These are phyloP conservation scores for Orthonyx spaldingii DNA, from an alignment of 2,113 vertebrate genomes.

Conservation along the genomic window DNA sequence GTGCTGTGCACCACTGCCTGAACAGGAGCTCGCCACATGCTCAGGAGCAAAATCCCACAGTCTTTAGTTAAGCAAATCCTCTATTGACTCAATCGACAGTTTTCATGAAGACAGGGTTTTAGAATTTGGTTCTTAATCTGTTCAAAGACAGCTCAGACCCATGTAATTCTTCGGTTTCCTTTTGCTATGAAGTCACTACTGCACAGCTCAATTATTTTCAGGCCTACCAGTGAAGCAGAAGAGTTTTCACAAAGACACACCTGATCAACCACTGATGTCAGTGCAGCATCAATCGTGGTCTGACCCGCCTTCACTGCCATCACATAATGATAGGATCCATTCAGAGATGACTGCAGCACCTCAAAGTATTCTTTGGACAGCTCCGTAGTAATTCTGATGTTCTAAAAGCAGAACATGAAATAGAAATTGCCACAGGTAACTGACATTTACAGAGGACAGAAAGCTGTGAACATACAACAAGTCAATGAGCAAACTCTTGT, in stretches of 20 bases:
- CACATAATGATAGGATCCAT: constrained; percentile 86
- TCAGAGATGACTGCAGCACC: constrained; percentile 82
- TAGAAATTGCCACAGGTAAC: neutral
- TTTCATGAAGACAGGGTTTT: neutral
- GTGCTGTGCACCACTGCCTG: neutral
- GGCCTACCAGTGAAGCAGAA: neutral
- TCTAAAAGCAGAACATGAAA: constrained; percentile 68
- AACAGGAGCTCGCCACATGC: neutral
- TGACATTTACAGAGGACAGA: neutral
- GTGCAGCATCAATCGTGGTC: constrained; percentile 76
- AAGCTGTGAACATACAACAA: neutral
- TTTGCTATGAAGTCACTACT: neutral
- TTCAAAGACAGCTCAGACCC: neutral
- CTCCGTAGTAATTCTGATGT: constrained; percentile 78
- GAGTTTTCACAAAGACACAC: constrained; percentile 62
- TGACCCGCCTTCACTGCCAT: constrained; percentile 80
- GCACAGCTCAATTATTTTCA: neutral
- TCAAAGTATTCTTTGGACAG: constrained; percentile 84
- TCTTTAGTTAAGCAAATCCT: neutral
- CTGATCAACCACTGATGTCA: constrained; percentile 85
- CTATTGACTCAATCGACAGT: neutral
- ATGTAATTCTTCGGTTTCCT: neutral
- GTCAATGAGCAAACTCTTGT: neutral
- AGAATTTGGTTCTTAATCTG: neutral
- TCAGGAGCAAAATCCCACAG: neutral